Conservation (phyloP, 2,888 invertebrate genomes). For the Cantharis rustica region DNA sequence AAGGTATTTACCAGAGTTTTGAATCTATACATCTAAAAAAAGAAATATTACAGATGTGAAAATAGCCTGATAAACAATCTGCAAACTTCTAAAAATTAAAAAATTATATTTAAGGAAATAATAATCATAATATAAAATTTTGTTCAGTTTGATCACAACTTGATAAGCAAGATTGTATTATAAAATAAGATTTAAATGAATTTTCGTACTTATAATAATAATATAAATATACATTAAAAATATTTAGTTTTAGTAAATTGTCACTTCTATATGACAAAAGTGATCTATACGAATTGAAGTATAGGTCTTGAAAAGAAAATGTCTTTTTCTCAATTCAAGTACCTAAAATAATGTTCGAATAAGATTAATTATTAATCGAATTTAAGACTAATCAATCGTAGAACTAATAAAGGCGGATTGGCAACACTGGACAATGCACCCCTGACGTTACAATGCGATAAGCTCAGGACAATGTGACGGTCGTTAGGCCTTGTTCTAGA, state of each 20-base stretch:
- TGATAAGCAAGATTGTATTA: too few relatives aligned
- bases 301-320: not conserved
- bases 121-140: not conserved
- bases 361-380: slow-evolving; percentile 50
- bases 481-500: slow-evolving; percentile 51
- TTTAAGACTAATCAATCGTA: slow-evolving; percentile 46
- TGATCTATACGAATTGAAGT: not conserved
- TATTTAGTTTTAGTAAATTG: not conserved
- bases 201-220: too few relatives aligned
- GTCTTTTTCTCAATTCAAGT: not conserved
- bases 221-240: not conserved
- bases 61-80: too few relatives aligned
- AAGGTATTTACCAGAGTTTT: too few relatives aligned
- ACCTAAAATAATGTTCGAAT: slow-evolving; percentile 10
- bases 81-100: too few relatives aligned
- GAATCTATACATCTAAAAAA: too few relatives aligned
- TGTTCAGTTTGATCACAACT: too few relatives aligned
- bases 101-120: not conserved
- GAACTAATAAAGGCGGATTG: slow-evolving; percentile 47
- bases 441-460: slow-evolving; percentile 45
- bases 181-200: too few relatives aligned
- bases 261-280: not conserved
- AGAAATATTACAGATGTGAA: too few relatives aligned
- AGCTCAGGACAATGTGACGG: slow-evolving; percentile 43
- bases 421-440: slow-evolving; percentile 41